Percentiles rank a stretch among this genome's conserved stretches.
phyloP scores from a whole-genome alignment of 2,797 vertebrate genomes.

The Pipistrellus pygmaeus region DNA sequence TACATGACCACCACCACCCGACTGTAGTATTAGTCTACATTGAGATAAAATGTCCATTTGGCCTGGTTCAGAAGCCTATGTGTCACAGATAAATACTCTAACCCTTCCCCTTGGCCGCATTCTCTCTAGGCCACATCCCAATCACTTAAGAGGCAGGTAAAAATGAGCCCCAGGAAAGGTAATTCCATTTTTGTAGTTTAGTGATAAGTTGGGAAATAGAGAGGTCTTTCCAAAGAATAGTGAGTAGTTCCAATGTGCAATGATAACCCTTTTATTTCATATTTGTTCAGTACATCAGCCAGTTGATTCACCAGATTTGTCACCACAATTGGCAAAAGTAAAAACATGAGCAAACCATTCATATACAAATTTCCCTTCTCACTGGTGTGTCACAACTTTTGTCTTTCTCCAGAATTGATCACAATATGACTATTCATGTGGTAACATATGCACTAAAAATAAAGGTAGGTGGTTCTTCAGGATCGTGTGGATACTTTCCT shows the following conservation, averaged over 20 bases:
- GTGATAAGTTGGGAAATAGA: not conserved
- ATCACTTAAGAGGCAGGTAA: not conserved
- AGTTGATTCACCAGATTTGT: not conserved
- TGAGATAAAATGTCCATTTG: not conserved
- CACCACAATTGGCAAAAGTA: not conserved
- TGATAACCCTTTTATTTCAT: not conserved
- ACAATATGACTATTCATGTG: not conserved
- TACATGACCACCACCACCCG: not conserved
- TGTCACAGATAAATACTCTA: not conserved
- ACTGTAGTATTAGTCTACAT: not conserved
- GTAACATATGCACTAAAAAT: not conserved
- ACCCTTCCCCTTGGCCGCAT: not conserved
- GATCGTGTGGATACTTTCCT: not conserved
- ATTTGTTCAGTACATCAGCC: not conserved
- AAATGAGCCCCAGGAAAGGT: not conserved
- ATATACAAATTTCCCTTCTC: not conserved
- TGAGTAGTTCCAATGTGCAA: not conserved
- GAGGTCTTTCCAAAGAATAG: not conserved
- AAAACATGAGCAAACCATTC: not conserved
- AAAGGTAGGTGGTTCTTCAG: not conserved
- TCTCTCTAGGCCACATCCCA: not conserved
- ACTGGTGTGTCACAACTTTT: not conserved
- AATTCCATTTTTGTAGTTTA: not conserved
- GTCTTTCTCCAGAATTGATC: not conserved
- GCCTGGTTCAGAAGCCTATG: not conserved